A percentile compares a stretch with the other conserved stretches of the same genome.
Conservation (phyloP, 2,113 vertebrate genomes). For the Laticauda colubrina region DNA sequence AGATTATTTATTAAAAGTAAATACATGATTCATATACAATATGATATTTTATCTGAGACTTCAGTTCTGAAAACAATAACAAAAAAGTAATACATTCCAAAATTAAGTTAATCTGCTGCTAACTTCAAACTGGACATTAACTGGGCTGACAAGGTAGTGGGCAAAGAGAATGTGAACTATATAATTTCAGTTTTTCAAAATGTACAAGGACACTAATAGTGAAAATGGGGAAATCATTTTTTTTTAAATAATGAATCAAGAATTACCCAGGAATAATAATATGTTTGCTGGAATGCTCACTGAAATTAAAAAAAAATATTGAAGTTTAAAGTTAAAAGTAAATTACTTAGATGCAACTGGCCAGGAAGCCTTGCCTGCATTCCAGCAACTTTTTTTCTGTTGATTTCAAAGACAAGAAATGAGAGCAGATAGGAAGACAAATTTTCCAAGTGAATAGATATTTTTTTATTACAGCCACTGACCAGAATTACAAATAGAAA, state of each 20-base stretch:
- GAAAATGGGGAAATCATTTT: background rate
- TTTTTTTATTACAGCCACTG: background rate
- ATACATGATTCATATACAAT: background rate
- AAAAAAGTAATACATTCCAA: background rate
- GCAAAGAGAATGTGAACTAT: background rate
- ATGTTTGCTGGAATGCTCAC: background rate
- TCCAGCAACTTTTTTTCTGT: background rate
- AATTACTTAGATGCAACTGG: background rate
- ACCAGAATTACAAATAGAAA: background rate
- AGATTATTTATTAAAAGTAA: background rate
- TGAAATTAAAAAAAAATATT: background rate
- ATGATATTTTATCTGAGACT: background rate
- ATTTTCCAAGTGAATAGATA: background rate
- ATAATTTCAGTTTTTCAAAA: background rate
- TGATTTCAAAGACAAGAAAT: background rate
- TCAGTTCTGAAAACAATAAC: background rate
- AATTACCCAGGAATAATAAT: background rate
- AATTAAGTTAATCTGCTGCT: background rate
- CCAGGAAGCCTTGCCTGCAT: background rate
- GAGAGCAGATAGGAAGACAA: background rate
- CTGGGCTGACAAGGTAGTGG: background rate
- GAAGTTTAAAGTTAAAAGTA: background rate
- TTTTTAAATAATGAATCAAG: background rate
- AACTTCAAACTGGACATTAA: background rate
- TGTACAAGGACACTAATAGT: background rate